Percentiles rank a stretch among this genome's conserved stretches.
Conservation (phyloP, 2,888 invertebrate genomes). For the Heliconius ethilla region DNA sequence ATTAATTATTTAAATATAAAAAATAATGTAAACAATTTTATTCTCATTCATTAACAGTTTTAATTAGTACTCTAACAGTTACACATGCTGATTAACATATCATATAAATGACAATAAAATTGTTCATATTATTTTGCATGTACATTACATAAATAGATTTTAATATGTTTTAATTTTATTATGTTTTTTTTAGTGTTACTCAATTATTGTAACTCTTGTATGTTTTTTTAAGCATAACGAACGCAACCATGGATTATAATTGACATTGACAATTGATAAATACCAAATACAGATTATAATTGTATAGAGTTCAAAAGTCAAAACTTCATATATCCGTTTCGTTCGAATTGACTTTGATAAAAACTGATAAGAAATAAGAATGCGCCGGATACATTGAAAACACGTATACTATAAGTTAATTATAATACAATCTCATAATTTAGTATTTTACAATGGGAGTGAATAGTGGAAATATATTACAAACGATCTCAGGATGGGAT, state of each 20-base stretch:
- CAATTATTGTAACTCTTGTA: neutral
- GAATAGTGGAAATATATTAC: constrained; percentile 58
- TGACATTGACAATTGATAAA: constrained; percentile 32
- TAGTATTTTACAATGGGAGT: constrained; percentile 57
- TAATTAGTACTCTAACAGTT: neutral
- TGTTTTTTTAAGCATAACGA: neutral
- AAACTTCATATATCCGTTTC: constrained; percentile 35
- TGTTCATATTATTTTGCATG: too few relatives aligned
- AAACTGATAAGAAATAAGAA: constrained; percentile 67
- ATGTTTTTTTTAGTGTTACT: neutral
- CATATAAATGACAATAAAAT: too few relatives aligned
- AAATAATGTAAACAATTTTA: neutral
- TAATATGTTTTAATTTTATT: neutral
- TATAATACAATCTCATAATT: constrained; percentile 42
- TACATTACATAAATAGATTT: neutral
- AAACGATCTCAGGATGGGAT: constrained; percentile 68
- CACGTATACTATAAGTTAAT: constrained; percentile 51
- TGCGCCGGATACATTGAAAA: constrained; percentile 47
- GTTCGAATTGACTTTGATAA: constrained; percentile 38
- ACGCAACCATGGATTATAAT: constrained; percentile 7
- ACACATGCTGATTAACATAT: neutral
- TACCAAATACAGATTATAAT: neutral
- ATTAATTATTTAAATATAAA: neutral
- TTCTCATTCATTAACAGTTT: neutral
- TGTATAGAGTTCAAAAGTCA: constrained; percentile 1